phyloP scores from a whole-genome alignment of 2,888 invertebrate genomes.

The Siphonodentalium dalli region DNA sequence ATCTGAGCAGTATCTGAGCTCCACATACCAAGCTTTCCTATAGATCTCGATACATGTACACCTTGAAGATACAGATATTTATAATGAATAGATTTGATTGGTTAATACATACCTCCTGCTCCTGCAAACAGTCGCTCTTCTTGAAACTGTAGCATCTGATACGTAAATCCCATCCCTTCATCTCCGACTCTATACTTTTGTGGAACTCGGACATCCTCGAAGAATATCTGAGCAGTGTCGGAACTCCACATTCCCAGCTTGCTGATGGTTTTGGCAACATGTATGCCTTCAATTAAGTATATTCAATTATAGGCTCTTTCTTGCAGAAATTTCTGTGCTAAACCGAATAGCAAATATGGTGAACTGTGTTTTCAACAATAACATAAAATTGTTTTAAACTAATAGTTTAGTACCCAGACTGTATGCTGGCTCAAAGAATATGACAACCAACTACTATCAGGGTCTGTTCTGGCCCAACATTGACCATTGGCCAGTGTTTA shows the following conservation, averaged over 20 bases:
- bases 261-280: slow-evolving; percentile 64
- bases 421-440: no score
- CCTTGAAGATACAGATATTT: no score
- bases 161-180: slow-evolving; percentile 68
- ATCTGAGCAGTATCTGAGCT: slow-evolving; percentile 69
- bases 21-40: slow-evolving; percentile 69
- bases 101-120: slow-evolving; percentile 45
- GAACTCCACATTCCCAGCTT: slow-evolving; percentile 69
- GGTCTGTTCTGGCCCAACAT: no score
- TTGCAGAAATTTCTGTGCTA: no score
- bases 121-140: slow-evolving; percentile 68
- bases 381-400: no score
- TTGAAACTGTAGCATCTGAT: slow-evolving; percentile 71
- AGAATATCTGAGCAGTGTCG: slow-evolving; percentile 69
- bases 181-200: slow-evolving; percentile 68
- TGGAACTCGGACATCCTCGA: slow-evolving; percentile 70
- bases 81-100: neutral
- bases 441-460: no score
- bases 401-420: no score
- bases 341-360: no score
- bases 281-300: slow-evolving; percentile 51
- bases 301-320: no score
- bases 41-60: no score
- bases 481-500: no score
- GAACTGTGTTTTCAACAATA: no score